These are phyloP conservation scores for Arion vulgaris DNA, from an alignment of 1,140 invertebrate species.

Conservation along the genomic window DNA sequence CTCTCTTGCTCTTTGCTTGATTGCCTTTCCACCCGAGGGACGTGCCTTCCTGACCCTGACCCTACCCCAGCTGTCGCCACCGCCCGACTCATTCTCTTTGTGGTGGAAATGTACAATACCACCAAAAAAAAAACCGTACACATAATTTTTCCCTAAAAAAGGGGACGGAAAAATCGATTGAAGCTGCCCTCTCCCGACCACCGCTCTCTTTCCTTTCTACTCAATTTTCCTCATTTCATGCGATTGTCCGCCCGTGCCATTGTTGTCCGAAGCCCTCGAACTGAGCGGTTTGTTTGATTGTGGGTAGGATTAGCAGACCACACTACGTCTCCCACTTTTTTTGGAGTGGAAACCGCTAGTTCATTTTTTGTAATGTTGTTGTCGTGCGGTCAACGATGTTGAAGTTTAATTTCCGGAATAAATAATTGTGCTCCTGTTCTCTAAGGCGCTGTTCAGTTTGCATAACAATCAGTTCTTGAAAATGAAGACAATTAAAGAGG, in stretches of 20 bases:
- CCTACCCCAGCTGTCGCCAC: conserved; percentile 33
- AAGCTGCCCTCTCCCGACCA: background rate
- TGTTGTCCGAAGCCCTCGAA: conserved; percentile 16
- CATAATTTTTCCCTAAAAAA: background rate
- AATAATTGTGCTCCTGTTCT: conserved; percentile 17
- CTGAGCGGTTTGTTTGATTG: conserved; percentile 33
- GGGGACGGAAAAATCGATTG: background rate
- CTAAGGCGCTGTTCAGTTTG: background rate
- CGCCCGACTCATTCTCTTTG: conserved; percentile 28
- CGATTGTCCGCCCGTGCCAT: conserved; percentile 16
- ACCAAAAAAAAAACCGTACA: background rate
- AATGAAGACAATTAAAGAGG: conserved; percentile 28
- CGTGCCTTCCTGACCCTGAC: conserved; percentile 6
- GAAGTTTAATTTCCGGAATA: conserved; percentile 35
- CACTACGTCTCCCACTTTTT: background rate
- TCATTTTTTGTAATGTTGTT: conserved; percentile 8
- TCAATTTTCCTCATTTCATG: background rate
- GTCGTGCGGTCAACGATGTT: conserved; percentile 23
- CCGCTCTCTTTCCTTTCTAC: background rate
- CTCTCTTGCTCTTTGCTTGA: conserved; percentile 23
- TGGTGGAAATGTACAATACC: background rate
- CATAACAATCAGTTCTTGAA: conserved; percentile 19
- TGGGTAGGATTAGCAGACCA: conserved; percentile 27
- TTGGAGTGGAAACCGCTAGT: conserved; percentile 1
- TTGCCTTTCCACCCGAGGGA: conserved; percentile 31